These are phyloP conservation scores for Oncorhynchus masou DNA, from an alignment of 2,113 vertebrate genomes.

Conservation along the genomic window DNA sequence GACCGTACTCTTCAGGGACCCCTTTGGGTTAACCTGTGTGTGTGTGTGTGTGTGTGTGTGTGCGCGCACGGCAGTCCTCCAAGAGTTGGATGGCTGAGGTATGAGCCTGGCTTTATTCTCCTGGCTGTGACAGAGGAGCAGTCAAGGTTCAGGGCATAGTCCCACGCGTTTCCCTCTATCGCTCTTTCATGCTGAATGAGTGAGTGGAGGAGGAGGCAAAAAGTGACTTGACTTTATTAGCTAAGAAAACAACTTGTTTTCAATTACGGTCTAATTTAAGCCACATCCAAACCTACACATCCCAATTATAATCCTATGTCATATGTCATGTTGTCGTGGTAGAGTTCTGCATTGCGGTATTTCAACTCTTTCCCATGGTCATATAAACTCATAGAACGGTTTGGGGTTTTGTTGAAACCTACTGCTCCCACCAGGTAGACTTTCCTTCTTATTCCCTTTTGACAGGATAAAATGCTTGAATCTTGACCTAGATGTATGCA, in stretches of 20 bases:
- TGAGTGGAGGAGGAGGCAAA: slow-evolving; percentile 26
- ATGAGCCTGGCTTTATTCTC: slow-evolving; percentile 50
- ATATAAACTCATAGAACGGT: too few relatives aligned
- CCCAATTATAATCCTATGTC: slow-evolving; percentile 24
- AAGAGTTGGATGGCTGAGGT: slow-evolving; percentile 48
- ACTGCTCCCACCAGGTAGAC: too few relatives aligned
- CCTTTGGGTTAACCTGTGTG: neutral
- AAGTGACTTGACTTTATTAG: slow-evolving; percentile 47
- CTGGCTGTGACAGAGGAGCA: slow-evolving; percentile 34
- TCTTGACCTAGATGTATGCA: neutral
- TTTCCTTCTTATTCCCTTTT: neutral
- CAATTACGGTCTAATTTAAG: slow-evolving; percentile 13
- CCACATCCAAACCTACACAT: neutral
- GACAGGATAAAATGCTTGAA: neutral
- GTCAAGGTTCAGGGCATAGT: slow-evolving; percentile 5
- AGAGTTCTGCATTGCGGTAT: too few relatives aligned
- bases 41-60: slow-evolving; percentile 5
- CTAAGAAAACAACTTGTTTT: slow-evolving; percentile 33
- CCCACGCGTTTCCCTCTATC: slow-evolving; percentile 43
- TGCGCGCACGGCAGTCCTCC: slow-evolving; percentile 27
- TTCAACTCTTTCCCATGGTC: too few relatives aligned
- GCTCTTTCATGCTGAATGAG: slow-evolving; percentile 42
- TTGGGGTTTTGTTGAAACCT: too few relatives aligned
- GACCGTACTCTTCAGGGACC: too few relatives aligned
- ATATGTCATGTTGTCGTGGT: slow-evolving; percentile 1